Evolutionary conservation across 2,113 vertebrate species (phyloP), one percentile per base, ranked within the genome.

Genomic region (Oophaga pumilio): DNA sequence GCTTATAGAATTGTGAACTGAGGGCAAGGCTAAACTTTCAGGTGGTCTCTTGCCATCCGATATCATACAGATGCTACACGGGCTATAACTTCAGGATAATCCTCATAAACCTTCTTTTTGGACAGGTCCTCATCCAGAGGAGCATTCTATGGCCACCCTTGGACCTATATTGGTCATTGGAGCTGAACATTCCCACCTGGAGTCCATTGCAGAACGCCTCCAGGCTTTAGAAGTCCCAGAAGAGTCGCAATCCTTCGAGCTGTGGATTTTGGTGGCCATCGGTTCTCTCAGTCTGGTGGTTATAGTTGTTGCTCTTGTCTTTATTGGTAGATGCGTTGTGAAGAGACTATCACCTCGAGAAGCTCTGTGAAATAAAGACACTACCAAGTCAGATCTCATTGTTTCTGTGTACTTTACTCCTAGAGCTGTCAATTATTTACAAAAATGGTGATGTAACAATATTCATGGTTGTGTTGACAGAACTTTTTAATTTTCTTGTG

Each of bases 231-330:
- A 14, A 8, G 24, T 33, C 0, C 50, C 24, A 7, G 43, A 66
- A 18, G 86, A 60, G n/a, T 24, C 56, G 10, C 18, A 1, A 12
- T 7, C 69, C 2, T 4, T 76, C 10, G 86, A 88, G 18, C n/a
- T 83, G 9, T 88, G 86, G 86, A 24, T 83, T 43, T 28, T 83
- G 80, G 69, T 88, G 86, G 68, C 77, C 6, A 6, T 71, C 6
- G 66, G 77, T 20, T 73, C 17, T 17, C 26, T 81, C 10, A 80
- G 85, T 24, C 12, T 74, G 13, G 26, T 60, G 33, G 52, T 71
- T 18, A 8, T 71, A 6, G 9, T 15, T 59, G 53, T 79, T 22
- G 71, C 33, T 43, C 17, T 74, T 22, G 33, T 50, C 50, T 33
- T 50, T 0, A 50, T 6, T 74, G 18, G 17, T 50, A 43, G 9